phyloP scores from a whole-genome alignment of 2,888 invertebrate genomes.

The Acronicta psi region DNA sequence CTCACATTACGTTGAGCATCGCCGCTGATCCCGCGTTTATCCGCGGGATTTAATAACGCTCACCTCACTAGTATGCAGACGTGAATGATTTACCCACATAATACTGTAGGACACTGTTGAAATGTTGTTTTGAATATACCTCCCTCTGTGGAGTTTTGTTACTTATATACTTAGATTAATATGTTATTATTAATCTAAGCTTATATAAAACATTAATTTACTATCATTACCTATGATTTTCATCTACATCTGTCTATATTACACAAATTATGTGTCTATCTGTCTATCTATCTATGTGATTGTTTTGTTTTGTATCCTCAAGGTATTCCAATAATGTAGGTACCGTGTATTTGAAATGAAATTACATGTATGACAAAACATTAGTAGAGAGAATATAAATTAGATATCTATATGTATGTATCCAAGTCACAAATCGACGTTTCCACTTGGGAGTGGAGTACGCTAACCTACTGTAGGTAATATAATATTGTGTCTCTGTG shows the following conservation, averaged over 20 bases:
- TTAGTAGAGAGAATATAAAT: too few relatives aligned
- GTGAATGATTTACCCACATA: constrained; percentile 43
- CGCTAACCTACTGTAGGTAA: constrained; percentile 24
- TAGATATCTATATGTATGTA: not conserved
- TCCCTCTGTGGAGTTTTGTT: constrained; percentile 1
- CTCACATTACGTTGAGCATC: constrained; percentile 47
- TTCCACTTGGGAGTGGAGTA: not conserved
- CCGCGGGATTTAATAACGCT: constrained; percentile 44
- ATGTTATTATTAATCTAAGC: too few relatives aligned
- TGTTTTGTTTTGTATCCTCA: not conserved
- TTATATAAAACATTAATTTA: too few relatives aligned
- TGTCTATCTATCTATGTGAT: not conserved
- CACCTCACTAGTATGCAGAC: constrained; percentile 38
- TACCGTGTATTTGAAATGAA: not conserved
- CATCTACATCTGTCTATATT: not conserved
- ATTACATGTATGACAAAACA: too few relatives aligned
- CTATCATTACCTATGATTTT: too few relatives aligned
- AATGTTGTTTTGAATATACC: constrained; percentile 5
- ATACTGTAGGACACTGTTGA: constrained; percentile 11
- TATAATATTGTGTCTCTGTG: constrained; percentile 18
- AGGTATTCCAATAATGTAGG: not conserved
- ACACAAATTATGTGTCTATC: not conserved
- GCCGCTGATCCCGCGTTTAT: constrained; percentile 44
- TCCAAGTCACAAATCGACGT: constrained; percentile 2
- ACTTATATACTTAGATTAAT: not conserved